Conservation (phyloP, 2,113 vertebrate genomes). For the Agelaius phoeniceus region DNA sequence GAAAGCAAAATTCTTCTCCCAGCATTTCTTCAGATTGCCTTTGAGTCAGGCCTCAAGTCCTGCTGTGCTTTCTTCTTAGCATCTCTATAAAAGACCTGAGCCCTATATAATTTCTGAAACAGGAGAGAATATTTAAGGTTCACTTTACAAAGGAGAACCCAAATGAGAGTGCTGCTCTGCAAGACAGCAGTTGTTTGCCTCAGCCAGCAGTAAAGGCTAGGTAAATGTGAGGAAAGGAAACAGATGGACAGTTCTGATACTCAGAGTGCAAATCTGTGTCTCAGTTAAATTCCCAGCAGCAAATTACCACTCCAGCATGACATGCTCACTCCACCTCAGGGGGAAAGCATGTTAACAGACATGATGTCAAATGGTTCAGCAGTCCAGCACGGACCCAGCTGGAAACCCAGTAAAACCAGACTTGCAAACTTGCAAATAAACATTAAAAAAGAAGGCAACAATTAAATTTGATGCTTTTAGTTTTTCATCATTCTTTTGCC, state of each 20-base stretch:
- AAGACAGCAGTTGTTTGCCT: background rate
- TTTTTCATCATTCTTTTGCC: background rate
- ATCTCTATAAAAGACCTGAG: background rate
- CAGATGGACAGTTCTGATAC: constrained; percentile 39
- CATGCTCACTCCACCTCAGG: background rate
- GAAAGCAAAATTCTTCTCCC: background rate
- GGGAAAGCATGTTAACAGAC: background rate
- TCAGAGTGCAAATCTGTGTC: constrained; percentile 24
- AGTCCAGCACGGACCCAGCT: background rate
- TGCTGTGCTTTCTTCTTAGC: background rate
- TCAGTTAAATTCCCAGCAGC: constrained; percentile 33
- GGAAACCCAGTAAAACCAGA: background rate
- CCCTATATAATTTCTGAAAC: background rate
- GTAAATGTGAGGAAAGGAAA: background rate
- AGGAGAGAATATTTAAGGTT: background rate
- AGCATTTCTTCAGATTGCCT: background rate
- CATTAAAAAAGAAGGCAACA: background rate
- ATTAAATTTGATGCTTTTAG: background rate
- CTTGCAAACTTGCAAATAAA: constrained; percentile 2
- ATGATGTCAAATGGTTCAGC: background rate
- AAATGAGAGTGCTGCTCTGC: background rate
- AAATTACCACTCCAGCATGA: constrained; percentile 11
- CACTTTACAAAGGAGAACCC: background rate
- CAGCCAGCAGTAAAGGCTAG: background rate
- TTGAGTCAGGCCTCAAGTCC: background rate